phyloP scores from a whole-genome alignment of 2,113 vertebrate genomes.

The Cepphus grylle region DNA sequence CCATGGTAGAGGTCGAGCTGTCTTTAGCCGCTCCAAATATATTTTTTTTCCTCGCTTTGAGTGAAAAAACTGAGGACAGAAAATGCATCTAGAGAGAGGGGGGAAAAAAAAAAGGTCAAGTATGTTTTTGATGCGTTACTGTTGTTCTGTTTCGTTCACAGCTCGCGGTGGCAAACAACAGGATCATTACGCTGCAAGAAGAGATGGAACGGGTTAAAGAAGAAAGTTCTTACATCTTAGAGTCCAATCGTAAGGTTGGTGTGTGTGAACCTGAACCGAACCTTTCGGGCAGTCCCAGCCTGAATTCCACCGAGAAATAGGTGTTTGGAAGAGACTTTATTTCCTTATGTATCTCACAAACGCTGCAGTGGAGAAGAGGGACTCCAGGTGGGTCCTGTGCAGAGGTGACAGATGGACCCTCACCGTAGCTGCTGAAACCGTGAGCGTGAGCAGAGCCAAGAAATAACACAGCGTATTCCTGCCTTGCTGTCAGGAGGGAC shows the following conservation, averaged over 20 bases:
- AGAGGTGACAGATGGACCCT: not conserved
- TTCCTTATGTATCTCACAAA: not conserved
- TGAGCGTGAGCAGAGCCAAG: rapidly evolving
- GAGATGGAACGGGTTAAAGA: slow-evolving; percentile 94
- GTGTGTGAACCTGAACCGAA: not conserved
- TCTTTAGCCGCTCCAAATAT: not conserved
- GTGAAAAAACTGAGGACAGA: not conserved
- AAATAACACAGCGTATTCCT: not conserved
- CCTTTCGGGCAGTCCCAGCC: not conserved
- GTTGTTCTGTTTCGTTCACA: slow-evolving; percentile 46
- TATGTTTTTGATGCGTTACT: rapidly evolving
- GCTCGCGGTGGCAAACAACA: slow-evolving; percentile 97
- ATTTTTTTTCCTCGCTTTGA: not conserved
- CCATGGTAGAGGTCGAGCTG: rapidly evolving
- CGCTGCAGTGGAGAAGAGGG: rapidly evolving
- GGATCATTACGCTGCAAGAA: slow-evolving; percentile 96
- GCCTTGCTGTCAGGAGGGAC: not conserved
- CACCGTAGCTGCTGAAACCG: rapidly evolving
- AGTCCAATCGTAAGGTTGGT: slow-evolving; percentile 87
- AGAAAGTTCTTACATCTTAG: slow-evolving; percentile 87
- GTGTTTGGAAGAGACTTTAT: not conserved
- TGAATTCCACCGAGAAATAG: rapidly evolving
- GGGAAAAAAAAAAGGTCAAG: rapidly evolving
- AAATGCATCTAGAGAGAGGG: not conserved
- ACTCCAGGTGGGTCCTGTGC: not conserved